A percentile compares a stretch with the other conserved stretches of the same genome.
Evolutionary conservation across 2,797 vertebrate species (phyloP).

Genomic region (Merluccius polli): DNA sequence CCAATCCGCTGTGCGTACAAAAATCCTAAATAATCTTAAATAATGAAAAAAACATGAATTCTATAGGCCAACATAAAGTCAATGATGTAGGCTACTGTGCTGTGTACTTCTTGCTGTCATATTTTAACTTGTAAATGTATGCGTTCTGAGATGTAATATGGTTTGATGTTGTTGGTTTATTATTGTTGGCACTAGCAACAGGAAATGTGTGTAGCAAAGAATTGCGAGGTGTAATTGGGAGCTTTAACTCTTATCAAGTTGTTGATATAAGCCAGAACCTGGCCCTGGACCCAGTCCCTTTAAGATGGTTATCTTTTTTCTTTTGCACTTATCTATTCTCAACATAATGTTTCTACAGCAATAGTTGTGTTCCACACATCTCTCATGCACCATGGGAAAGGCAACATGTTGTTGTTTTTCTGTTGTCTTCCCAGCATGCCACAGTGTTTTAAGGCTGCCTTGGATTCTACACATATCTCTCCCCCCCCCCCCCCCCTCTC

Average conservation of each 20-base stretch:
- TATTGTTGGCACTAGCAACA: slow-evolving; percentile 23
- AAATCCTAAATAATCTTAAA: too few species aligned
- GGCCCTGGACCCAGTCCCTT: background rate
- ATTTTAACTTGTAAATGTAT: background rate
- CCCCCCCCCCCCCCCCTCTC: too few species aligned
- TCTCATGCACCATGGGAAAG: background rate
- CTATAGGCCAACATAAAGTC: background rate
- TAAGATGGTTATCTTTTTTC: slow-evolving; percentile 1
- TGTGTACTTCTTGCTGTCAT: too few species aligned
- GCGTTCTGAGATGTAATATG: background rate
- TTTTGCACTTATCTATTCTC: background rate
- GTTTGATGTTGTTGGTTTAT: slow-evolving; percentile 30
- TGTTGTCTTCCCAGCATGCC: background rate
- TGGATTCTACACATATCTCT: too few species aligned
- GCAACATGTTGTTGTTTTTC: background rate
- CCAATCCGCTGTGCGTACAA: background rate
- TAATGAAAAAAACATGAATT: too few species aligned
- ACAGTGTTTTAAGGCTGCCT: background rate
- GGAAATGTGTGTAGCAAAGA: slow-evolving; percentile 50
- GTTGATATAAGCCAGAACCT: slow-evolving; percentile 18
- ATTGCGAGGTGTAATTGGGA: slow-evolving; percentile 7
- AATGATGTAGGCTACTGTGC: too few species aligned
- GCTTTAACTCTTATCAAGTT: slow-evolving; percentile 30
- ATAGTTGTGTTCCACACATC: background rate
- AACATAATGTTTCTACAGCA: background rate